phyloP scores from a whole-genome alignment of 2,888 invertebrate genomes.

The Reticulitermes lucifugus region DNA sequence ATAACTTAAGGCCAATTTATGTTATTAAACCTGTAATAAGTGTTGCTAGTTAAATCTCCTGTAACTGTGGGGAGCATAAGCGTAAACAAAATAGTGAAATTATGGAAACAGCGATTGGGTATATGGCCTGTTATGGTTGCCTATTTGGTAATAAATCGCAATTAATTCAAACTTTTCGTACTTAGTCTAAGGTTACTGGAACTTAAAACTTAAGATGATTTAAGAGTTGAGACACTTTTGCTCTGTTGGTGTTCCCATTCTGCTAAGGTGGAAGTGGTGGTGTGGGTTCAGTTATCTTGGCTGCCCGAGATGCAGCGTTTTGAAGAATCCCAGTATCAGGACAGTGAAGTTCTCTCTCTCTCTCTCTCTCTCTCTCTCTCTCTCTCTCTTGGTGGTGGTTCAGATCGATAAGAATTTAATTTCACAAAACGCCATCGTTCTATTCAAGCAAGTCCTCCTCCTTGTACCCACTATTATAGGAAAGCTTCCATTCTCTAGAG shows the following conservation, averaged over 20 bases:
- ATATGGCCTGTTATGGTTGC: too few relatives aligned
- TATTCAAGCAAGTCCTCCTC: conserved; percentile 51
- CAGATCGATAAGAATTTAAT: conserved; percentile 54
- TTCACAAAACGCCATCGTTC: conserved; percentile 54
- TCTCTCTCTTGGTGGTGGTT: conserved; percentile 5
- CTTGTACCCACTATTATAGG: conserved; percentile 39
- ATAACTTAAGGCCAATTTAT: too few relatives aligned
- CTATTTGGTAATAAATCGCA: too few relatives aligned
- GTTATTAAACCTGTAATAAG: too few relatives aligned
- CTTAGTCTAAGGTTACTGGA: too few relatives aligned
- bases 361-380: neutral
- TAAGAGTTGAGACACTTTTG: neutral
- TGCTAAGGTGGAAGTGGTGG: neutral
- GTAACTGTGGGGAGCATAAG: too few relatives aligned
- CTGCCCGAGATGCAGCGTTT: conserved; percentile 17
- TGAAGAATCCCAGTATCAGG: conserved; percentile 21
- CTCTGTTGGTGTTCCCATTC: neutral
- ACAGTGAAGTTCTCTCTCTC: neutral
- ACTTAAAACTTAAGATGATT: neutral
- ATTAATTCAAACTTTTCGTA: too few relatives aligned
- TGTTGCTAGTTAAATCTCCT: too few relatives aligned
- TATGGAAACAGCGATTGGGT: too few relatives aligned
- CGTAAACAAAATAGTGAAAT: too few relatives aligned
- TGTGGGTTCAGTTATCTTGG: conserved; percentile 23
- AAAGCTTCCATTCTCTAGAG: conserved; percentile 28